Conservation (phyloP, 2,113 vertebrate species). For the Percopsis transmontana region DNA sequence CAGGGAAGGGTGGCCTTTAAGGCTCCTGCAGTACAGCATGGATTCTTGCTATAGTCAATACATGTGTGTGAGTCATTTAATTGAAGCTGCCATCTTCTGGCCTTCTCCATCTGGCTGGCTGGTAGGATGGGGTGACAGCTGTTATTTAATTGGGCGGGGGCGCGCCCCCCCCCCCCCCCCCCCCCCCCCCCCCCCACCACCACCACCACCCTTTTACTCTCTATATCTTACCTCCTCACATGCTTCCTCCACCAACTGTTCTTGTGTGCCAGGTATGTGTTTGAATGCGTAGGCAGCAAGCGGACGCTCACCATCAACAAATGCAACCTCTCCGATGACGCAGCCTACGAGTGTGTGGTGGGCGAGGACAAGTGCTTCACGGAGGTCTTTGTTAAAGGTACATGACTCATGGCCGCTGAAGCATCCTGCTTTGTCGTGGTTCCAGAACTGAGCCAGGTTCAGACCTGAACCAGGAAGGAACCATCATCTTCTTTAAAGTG, state of each 20-base stretch:
- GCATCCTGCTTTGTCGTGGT: constrained; percentile 5
- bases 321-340: constrained; percentile 87
- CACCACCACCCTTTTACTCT: not conserved
- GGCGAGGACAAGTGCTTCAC: constrained; percentile 87
- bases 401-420: constrained; percentile 52
- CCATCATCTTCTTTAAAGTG: no score
- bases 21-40: constrained; percentile 11
- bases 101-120: constrained; percentile 13
- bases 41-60: constrained; percentile 6
- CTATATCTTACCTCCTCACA: not conserved
- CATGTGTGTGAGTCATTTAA: constrained; percentile 42
- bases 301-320: constrained; percentile 89
- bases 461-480: no score
- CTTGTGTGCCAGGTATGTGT: constrained; percentile 78
- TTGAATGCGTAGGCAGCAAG: constrained; percentile 87
- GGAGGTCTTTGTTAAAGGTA: constrained; percentile 89
- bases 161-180: no score
- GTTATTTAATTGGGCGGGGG: constrained; percentile 12
- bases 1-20: not conserved
- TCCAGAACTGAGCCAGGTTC: no score
- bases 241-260: not conserved
- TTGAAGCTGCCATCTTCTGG: constrained; percentile 16
- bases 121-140: constrained; percentile 25
- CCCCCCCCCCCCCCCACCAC: not conserved
- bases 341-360: constrained; percentile 84